Percentiles rank a stretch among this genome's conserved stretches.
Conservation (phyloP, 2,888 invertebrate species). For the Protophormia terraenovae region DNA sequence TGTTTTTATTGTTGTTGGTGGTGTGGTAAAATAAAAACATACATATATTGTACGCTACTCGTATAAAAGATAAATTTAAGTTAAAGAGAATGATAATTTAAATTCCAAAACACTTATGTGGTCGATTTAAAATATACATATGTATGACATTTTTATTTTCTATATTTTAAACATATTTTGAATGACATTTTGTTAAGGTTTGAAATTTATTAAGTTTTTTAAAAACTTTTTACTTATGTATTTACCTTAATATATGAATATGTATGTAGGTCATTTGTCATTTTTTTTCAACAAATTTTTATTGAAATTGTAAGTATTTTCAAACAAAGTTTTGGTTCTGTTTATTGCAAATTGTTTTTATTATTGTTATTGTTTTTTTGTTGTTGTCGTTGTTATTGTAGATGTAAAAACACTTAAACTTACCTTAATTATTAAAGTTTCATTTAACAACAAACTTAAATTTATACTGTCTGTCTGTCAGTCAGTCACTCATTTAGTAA, state of each 20-base stretch:
- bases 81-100: too few relatives aligned
- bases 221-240: too few relatives aligned
- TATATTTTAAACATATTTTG: not conserved
- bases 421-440: conserved; percentile 68
- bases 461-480: conserved; percentile 55
- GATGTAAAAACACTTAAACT: conserved; percentile 65
- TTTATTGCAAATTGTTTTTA: conserved; percentile 28
- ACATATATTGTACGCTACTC: not conserved
- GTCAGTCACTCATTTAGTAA: conserved; percentile 40
- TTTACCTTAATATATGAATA: too few relatives aligned
- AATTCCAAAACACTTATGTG: too few relatives aligned
- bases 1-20: not conserved
- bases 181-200: not conserved
- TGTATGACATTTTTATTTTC: not conserved
- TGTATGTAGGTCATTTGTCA: conserved; percentile 13
- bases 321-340: conserved; percentile 15
- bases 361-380: conserved; percentile 26
- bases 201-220: not conserved
- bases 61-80: not conserved
- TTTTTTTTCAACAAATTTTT: conserved; percentile 1
- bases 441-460: conserved; percentile 59
- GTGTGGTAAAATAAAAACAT: not conserved
- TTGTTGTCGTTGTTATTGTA: conserved; percentile 34
- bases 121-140: not conserved
- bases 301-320: conserved; percentile 26